These are phyloP conservation scores for Trypoxylus dichotomus DNA, from an alignment of 1,140 invertebrate genomes.

Conservation along the genomic window DNA sequence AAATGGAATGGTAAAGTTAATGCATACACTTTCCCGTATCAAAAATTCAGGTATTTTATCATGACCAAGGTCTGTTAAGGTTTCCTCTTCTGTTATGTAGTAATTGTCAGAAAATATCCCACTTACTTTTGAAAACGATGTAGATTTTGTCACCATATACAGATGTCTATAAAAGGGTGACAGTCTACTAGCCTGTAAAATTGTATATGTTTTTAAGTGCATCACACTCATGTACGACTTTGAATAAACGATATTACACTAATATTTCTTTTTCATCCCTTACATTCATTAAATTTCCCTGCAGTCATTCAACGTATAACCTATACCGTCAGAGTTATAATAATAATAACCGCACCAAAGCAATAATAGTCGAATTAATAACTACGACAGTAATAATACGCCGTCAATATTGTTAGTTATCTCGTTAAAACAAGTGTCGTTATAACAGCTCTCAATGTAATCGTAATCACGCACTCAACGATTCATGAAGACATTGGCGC, in stretches of 20 bases:
- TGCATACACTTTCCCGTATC: too few relatives aligned
- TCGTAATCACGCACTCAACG: slow-evolving; percentile 38
- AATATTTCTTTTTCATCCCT: neutral
- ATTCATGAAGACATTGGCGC: slow-evolving; percentile 34
- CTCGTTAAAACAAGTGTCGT: slow-evolving; percentile 33
- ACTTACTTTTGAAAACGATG: too few relatives aligned
- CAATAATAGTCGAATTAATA: slow-evolving; percentile 15
- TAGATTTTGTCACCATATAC: too few relatives aligned
- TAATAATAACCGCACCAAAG: neutral
- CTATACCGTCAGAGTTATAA: neutral
- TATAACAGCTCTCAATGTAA: slow-evolving; percentile 31
- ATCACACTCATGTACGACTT: neutral
- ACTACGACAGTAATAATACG: slow-evolving; percentile 14
- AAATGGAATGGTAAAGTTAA: too few relatives aligned
- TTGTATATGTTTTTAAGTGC: too few relatives aligned
- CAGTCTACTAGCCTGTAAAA: too few relatives aligned
- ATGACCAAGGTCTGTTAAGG: too few relatives aligned
- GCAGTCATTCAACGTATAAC: neutral
- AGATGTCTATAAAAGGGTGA: too few relatives aligned
- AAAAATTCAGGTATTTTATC: too few relatives aligned
- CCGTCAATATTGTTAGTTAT: slow-evolving; percentile 37
- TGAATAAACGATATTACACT: neutral
- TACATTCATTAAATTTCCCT: neutral
- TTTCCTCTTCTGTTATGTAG: too few relatives aligned
- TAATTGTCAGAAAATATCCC: too few relatives aligned